Percentiles rank a stretch among this genome's conserved stretches.
These are phyloP conservation scores for Anthonomus grandis DNA, from an alignment of 1,140 invertebrate genomes.

Conservation along the genomic window DNA sequence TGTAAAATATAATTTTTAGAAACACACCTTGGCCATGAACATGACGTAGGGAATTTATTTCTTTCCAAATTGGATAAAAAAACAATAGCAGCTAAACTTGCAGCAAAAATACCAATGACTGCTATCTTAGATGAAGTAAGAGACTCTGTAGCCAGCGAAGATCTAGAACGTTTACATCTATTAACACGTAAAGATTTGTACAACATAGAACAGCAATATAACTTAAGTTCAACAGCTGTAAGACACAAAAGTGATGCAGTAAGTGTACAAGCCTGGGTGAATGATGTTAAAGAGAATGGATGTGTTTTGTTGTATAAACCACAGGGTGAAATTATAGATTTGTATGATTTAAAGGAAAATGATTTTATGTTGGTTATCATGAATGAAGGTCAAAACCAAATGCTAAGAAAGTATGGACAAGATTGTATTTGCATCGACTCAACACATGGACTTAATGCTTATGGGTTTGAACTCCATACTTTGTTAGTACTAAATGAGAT, in stretches of 20 bases:
- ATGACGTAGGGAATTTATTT: slow-evolving; percentile 12
- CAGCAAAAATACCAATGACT: slow-evolving; percentile 2
- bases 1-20: background rate
- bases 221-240: background rate
- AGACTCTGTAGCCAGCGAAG: background rate
- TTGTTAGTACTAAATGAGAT: slow-evolving; percentile 19
- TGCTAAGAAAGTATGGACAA: slow-evolving; percentile 9
- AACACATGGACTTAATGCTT: slow-evolving; percentile 18
- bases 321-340: background rate
- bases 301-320: slow-evolving; percentile 26
- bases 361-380: slow-evolving; percentile 30
- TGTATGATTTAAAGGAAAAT: slow-evolving; percentile 20
- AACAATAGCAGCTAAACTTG: slow-evolving; percentile 2
- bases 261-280: background rate
- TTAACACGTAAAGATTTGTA: background rate
- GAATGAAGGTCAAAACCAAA: slow-evolving; percentile 4
- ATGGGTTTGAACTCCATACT: slow-evolving; percentile 18
- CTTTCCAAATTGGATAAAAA: background rate
- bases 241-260: background rate
- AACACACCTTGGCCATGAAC: slow-evolving; percentile 13
- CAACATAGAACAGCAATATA: background rate
- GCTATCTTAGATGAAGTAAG: slow-evolving; percentile 9
- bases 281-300: slow-evolving; percentile 7
- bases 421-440: slow-evolving; percentile 29
- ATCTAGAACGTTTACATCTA: background rate